These are phyloP conservation scores for Morinoia aosen DNA, from an alignment of 2,888 invertebrate species.

Conservation along the genomic window DNA sequence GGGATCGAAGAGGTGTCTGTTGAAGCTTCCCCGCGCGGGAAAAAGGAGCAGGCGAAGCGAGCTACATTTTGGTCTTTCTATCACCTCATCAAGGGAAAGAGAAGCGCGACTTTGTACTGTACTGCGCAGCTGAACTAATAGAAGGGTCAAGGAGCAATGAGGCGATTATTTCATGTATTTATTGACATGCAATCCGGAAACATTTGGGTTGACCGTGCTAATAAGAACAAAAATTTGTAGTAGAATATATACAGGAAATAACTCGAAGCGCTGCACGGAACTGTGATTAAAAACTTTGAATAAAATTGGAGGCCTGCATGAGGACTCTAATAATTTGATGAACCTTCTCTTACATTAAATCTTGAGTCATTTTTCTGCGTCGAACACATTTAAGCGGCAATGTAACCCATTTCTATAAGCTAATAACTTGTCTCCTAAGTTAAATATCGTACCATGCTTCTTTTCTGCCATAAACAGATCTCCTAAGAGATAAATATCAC, in stretches of 20 bases:
- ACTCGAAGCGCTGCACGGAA: too few relatives aligned
- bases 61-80: too few relatives aligned
- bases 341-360: not conserved
- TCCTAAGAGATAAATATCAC: not conserved
- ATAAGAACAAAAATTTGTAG: not conserved
- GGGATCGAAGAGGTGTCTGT: too few relatives aligned
- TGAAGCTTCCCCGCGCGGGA: too few relatives aligned
- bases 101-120: too few relatives aligned
- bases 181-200: not conserved
- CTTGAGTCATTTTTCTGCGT: not conserved
- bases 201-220: not conserved
- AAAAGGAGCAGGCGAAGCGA: too few relatives aligned
- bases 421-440: not conserved
- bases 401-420: not conserved
- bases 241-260: not conserved
- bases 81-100: too few relatives aligned
- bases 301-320: not conserved
- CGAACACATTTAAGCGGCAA: not conserved
- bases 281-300: not conserved
- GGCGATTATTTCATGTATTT: not conserved
- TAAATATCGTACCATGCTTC: not conserved
- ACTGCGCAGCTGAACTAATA: too few relatives aligned
- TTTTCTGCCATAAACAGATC: not conserved
- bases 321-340: not conserved
- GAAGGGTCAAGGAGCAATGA: not conserved